Percentiles rank a stretch among this genome's conserved stretches.
Evolutionary conservation across 2,888 invertebrate genomes (phyloP).

Genomic region (Heliconius sara): DNA sequence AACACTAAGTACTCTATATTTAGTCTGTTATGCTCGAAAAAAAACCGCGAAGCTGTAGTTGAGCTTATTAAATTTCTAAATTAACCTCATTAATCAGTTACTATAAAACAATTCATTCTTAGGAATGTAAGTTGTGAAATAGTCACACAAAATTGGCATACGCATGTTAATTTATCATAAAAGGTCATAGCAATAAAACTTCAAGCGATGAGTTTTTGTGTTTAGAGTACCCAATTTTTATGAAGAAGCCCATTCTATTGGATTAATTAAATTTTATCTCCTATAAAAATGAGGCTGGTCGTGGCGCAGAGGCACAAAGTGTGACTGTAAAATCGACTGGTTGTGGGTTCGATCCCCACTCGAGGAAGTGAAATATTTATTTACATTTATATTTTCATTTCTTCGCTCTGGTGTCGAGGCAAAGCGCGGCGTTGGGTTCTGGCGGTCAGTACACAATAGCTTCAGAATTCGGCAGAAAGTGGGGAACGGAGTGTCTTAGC

Average conservation of each 20-base stretch:
- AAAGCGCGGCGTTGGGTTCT: no score
- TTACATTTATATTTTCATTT: no score
- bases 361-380: no score
- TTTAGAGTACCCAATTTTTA: not conserved
- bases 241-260: not conserved
- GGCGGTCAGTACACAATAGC: no score
- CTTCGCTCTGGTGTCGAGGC: no score
- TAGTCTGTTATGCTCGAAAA: no score
- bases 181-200: constrained; percentile 20
- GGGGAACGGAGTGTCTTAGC: no score
- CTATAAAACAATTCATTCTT: not conserved
- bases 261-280: not conserved
- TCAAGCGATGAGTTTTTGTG: not conserved
- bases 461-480: no score
- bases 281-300: not conserved
- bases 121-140: not conserved
- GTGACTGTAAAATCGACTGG: no score
- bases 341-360: no score
- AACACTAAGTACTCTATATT: no score
- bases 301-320: no score
- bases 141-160: constrained; percentile 2
- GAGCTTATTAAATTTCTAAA: not conserved
- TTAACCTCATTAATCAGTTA: not conserved
- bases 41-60: not conserved
- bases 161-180: not conserved